phyloP scores from a whole-genome alignment of 2,113 vertebrate species.

The Poecilia latipinna region DNA sequence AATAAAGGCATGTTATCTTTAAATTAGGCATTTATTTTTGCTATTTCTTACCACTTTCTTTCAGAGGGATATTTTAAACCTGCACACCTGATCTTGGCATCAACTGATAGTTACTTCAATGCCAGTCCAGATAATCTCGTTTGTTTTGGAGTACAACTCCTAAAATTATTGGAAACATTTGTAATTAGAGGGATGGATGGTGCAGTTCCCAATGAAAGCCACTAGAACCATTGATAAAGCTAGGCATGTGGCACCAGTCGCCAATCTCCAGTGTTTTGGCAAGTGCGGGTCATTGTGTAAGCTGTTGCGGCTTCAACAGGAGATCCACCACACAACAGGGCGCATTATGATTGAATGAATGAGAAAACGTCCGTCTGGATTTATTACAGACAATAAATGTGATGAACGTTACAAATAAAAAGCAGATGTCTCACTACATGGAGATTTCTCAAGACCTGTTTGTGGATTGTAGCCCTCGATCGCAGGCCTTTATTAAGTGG shows the following conservation, averaged over 20 bases:
- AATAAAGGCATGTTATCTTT: neutral
- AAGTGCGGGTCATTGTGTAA: conserved; percentile 50
- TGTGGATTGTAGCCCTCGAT: conserved; percentile 15
- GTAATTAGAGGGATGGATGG: neutral
- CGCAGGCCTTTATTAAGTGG: conserved; percentile 49
- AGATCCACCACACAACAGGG: neutral
- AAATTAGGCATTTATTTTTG: neutral
- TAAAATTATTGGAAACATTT: neutral
- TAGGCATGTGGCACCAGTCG: conserved; percentile 58
- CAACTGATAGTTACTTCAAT: neutral
- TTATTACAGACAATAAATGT: neutral
- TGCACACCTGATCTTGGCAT: neutral
- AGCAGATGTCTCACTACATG: conserved; percentile 9
- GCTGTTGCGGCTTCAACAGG: conserved; percentile 5
- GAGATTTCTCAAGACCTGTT: conserved; percentile 24
- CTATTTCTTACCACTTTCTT: neutral
- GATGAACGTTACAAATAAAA: neutral
- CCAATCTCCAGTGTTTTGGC: conserved; percentile 43
- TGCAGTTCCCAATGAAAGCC: conserved; percentile 55
- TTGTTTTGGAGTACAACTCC: neutral
- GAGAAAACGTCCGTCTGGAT: neutral
- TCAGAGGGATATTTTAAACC: neutral
- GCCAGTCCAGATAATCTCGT: neutral
- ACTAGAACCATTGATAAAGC: conserved; percentile 48
- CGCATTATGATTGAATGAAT: neutral